Percentiles rank a stretch among this genome's conserved stretches.
phyloP scores from a whole-genome alignment of 1,140 invertebrate genomes.

The Dufourea novaeangliae region DNA sequence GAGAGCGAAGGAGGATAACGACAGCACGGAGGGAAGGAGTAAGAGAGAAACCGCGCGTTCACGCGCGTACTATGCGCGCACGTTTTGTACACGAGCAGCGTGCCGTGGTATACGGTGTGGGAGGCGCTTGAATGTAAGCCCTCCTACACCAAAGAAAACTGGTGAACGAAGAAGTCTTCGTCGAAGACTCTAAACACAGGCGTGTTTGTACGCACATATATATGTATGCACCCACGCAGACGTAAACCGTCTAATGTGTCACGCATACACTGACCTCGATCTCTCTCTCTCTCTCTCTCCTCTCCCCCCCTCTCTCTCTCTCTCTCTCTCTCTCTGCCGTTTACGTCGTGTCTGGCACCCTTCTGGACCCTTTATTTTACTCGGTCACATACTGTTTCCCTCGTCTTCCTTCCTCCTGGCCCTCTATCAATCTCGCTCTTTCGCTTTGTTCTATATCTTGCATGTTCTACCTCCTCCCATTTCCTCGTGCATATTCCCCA shows the following conservation, averaged over 20 bases:
- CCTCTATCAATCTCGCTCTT: conserved; percentile 10
- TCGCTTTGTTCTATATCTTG: conserved; percentile 12
- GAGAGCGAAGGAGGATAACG: neutral
- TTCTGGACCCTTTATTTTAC: conserved; percentile 55
- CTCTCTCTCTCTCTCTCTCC: neutral
- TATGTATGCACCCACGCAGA: conserved; percentile 20
- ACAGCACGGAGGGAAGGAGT: neutral
- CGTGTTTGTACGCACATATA: conserved; percentile 26
- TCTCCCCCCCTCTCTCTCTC: neutral
- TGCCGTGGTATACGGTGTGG: conserved; percentile 29
- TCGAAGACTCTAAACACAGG: too few species aligned
- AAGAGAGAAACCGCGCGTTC: conserved; percentile 4
- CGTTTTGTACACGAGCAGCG: conserved; percentile 22
- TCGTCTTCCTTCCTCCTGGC: conserved; percentile 15
- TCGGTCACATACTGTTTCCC: conserved; percentile 47
- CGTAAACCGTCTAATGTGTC: conserved; percentile 10
- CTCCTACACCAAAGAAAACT: conserved; percentile 44
- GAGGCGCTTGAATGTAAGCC: conserved; percentile 47
- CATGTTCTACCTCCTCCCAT: conserved; percentile 7
- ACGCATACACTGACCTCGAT: conserved; percentile 1
- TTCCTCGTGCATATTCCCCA: conserved; percentile 12
- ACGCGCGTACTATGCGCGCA: conserved; percentile 23
- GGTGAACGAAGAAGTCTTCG: neutral
- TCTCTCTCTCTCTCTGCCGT: conserved; percentile 7
- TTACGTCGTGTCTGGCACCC: conserved; percentile 49